Conservation (phyloP, 2,797 vertebrate genomes). For the Pogonophryne albipinna region DNA sequence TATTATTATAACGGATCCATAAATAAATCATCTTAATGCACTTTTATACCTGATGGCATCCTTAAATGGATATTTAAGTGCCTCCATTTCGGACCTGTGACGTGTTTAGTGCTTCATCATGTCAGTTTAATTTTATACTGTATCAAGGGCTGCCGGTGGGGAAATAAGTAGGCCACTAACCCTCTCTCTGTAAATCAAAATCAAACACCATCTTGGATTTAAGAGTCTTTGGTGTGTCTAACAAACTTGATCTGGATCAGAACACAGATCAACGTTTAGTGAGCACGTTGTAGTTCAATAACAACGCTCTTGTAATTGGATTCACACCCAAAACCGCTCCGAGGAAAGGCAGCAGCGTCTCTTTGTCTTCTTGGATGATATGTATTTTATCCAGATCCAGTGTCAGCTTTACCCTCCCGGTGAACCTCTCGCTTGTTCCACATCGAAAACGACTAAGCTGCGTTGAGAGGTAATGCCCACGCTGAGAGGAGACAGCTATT, state of each 20-base stretch:
- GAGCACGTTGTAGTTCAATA: slow-evolving; percentile 28
- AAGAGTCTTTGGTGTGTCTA: too few species aligned
- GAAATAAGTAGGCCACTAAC: too few species aligned
- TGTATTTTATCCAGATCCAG: slow-evolving; percentile 40
- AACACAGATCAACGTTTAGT: slow-evolving; percentile 23
- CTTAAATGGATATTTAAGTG: too few species aligned
- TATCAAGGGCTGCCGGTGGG: too few species aligned
- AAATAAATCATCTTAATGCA: too few species aligned
- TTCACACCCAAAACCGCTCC: slow-evolving; percentile 29
- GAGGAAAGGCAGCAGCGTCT: slow-evolving; percentile 14
- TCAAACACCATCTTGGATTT: too few species aligned
- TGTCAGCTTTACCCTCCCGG: slow-evolving; percentile 51
- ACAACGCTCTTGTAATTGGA: slow-evolving; percentile 35
- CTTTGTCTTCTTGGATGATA: slow-evolving; percentile 37
- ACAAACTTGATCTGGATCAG: slow-evolving; percentile 27
- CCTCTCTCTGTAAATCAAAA: too few species aligned
- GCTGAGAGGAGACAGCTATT: slow-evolving; percentile 46
- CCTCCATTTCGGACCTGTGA: too few species aligned
- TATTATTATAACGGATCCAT: too few species aligned
- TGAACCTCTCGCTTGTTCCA: slow-evolving; percentile 49
- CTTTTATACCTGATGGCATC: too few species aligned
- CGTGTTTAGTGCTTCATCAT: too few species aligned
- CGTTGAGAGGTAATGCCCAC: slow-evolving; percentile 23
- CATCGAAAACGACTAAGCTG: slow-evolving; percentile 39
- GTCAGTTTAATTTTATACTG: too few species aligned